These are phyloP conservation scores for Poeciliopsis presidionis DNA, from an alignment of 2,797 vertebrate genomes.

Conservation along the genomic window DNA sequence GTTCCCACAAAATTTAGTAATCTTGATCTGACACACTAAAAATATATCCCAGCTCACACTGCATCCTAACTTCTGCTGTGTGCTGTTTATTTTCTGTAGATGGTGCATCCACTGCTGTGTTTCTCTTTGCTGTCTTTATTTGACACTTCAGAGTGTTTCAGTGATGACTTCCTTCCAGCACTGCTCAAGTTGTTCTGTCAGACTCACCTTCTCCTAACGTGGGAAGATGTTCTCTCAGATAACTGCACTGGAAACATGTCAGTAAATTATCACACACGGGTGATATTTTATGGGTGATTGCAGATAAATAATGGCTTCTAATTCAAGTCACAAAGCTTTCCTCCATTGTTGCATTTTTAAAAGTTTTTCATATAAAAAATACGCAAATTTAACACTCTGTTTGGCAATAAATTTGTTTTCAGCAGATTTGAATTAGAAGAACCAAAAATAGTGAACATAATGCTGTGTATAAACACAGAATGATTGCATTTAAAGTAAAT, in stretches of 20 bases:
- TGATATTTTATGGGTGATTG: not conserved
- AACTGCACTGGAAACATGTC: not conserved
- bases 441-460: not conserved
- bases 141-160: slow-evolving; percentile 56
- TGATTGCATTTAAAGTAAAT: not conserved
- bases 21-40: slow-evolving; percentile 45
- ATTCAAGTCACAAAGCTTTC: not conserved
- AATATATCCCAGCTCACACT: slow-evolving; percentile 47
- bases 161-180: slow-evolving; percentile 53
- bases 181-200: slow-evolving; percentile 74
- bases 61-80: slow-evolving; percentile 48
- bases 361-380: not conserved
- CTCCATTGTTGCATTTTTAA: not conserved
- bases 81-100: slow-evolving; percentile 26
- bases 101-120: slow-evolving; percentile 49
- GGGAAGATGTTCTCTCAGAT: slow-evolving; percentile 40
- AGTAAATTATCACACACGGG: not conserved
- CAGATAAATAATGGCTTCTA: not conserved
- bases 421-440: not conserved
- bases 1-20: not conserved
- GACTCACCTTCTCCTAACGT: slow-evolving; percentile 68
- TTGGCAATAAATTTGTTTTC: not conserved
- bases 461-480: not conserved
- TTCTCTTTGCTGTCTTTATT: slow-evolving; percentile 71
- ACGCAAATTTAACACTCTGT: not conserved